Evolutionary conservation across 2,113 vertebrate genomes (phyloP).

Genomic region (Protobothrops flavoviridis): DNA sequence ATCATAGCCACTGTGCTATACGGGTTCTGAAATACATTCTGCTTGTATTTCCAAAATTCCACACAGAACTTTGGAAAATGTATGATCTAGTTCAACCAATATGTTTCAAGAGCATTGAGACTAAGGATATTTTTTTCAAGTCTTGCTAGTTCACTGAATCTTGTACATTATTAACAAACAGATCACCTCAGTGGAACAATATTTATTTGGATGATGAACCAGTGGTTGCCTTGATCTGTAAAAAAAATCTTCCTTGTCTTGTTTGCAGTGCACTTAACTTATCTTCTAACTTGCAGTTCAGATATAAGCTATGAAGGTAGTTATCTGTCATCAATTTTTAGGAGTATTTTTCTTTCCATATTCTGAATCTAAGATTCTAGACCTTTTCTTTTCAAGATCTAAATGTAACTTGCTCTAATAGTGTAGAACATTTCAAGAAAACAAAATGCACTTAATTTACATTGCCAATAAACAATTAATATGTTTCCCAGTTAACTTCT

Average conservation of each 20-base stretch:
- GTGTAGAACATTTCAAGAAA: slow-evolving; percentile 23
- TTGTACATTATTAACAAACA: slow-evolving; percentile 41
- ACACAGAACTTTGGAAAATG: background rate
- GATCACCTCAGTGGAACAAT: slow-evolving; percentile 11
- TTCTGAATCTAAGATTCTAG: background rate
- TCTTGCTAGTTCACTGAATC: slow-evolving; percentile 20
- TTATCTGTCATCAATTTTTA: background rate
- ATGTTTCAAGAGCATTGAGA: slow-evolving; percentile 17
- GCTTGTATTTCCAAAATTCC: slow-evolving; percentile 12
- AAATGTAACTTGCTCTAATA: background rate
- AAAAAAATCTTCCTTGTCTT: slow-evolving; percentile 24
- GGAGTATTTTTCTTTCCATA: background rate
- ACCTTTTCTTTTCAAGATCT: slow-evolving; percentile 17
- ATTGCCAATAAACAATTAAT: background rate
- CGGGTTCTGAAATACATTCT: background rate
- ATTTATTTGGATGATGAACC: slow-evolving; percentile 21
- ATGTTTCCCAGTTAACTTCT: background rate
- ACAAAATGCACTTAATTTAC: slow-evolving; percentile 12
- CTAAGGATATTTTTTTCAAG: background rate
- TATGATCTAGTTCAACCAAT: slow-evolving; percentile 14
- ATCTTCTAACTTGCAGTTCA: slow-evolving; percentile 17
- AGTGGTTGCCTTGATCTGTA: background rate
- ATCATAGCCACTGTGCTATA: background rate
- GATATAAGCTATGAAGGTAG: background rate
- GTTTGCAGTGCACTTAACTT: background rate